Percentiles rank a stretch among this genome's conserved stretches.
Conservation (phyloP, 2,888 invertebrate species). For the Leucoma salicis region DNA sequence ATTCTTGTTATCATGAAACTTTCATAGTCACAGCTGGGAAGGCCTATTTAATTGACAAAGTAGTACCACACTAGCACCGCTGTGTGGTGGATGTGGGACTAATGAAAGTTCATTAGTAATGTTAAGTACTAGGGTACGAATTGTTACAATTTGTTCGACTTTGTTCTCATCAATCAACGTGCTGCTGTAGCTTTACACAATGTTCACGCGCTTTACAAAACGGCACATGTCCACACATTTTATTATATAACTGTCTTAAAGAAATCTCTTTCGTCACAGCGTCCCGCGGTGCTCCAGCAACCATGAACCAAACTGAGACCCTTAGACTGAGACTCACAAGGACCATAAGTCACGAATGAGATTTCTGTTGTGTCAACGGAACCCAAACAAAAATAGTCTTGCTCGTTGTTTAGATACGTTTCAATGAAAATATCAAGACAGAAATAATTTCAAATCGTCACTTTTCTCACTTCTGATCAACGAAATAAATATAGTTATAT, state of each 20-base stretch:
- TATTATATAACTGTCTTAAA: slow-evolving; percentile 39
- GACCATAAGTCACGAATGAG: slow-evolving; percentile 37
- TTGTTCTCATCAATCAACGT: slow-evolving; percentile 28
- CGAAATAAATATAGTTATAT: slow-evolving; percentile 76
- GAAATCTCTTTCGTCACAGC: slow-evolving; percentile 41
- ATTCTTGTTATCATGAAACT: slow-evolving; percentile 52
- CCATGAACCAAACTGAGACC: slow-evolving; percentile 14
- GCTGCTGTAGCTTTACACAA: slow-evolving; percentile 34
- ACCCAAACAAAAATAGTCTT: slow-evolving; percentile 59
- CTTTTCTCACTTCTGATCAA: slow-evolving; percentile 60
- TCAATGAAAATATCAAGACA: slow-evolving; percentile 77
- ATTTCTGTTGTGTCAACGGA: slow-evolving; percentile 46
- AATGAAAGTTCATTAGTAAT: slow-evolving; percentile 58
- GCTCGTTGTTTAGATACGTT: slow-evolving; percentile 62
- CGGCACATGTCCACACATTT: slow-evolving; percentile 69
- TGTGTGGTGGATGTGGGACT: slow-evolving; percentile 53
- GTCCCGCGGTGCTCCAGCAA: neutral
- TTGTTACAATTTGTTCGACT: slow-evolving; percentile 35
- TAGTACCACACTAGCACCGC: slow-evolving; percentile 39
- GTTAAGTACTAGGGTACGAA: slow-evolving; percentile 63
- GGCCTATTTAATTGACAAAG: slow-evolving; percentile 73
- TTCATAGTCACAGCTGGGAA: slow-evolving; percentile 64
- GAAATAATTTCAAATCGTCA: slow-evolving; percentile 80
- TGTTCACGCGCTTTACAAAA: slow-evolving; percentile 36
- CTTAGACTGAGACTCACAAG: slow-evolving; percentile 14